These are phyloP conservation scores for Deroptyus accipitrinus DNA, from an alignment of 2,113 vertebrate species.

Conservation along the genomic window DNA sequence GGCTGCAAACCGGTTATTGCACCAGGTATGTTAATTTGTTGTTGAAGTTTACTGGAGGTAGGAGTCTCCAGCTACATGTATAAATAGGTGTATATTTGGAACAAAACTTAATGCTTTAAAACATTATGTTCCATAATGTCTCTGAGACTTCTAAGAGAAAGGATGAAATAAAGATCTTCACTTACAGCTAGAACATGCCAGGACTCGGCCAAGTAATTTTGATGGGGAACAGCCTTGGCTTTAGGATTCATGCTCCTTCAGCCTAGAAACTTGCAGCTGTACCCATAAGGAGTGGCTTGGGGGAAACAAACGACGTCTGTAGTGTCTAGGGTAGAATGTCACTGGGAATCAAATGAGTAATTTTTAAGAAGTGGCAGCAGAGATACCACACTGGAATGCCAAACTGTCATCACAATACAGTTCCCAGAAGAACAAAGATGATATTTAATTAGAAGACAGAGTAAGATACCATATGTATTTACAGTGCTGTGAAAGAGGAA, in stretches of 20 bases:
- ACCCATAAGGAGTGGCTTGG: not conserved
- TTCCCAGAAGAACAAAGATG: not conserved
- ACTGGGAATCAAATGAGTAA: not conserved
- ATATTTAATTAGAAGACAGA: not conserved
- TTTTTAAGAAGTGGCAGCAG: not conserved
- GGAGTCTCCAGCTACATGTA: not conserved
- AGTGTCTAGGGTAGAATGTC: not conserved
- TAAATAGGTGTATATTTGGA: rapidly evolving
- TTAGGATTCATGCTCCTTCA: not conserved
- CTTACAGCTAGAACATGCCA: not conserved
- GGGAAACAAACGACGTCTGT: not conserved
- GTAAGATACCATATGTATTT: not conserved
- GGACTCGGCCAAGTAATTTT: not conserved
- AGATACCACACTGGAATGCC: not conserved
- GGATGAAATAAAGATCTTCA: not conserved
- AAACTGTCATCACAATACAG: not conserved
- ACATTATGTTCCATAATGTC: not conserved
- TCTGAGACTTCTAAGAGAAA: not conserved
- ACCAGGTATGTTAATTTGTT: constrained; percentile 76
- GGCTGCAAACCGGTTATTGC: constrained; percentile 86
- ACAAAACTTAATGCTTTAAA: not conserved
- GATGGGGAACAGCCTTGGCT: not conserved
- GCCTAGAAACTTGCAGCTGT: not conserved
- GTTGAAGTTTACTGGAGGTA: not conserved
- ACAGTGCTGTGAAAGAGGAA: not conserved